Conservation (phyloP, 2,113 vertebrate genomes). For the Varanus komodoensis region DNA sequence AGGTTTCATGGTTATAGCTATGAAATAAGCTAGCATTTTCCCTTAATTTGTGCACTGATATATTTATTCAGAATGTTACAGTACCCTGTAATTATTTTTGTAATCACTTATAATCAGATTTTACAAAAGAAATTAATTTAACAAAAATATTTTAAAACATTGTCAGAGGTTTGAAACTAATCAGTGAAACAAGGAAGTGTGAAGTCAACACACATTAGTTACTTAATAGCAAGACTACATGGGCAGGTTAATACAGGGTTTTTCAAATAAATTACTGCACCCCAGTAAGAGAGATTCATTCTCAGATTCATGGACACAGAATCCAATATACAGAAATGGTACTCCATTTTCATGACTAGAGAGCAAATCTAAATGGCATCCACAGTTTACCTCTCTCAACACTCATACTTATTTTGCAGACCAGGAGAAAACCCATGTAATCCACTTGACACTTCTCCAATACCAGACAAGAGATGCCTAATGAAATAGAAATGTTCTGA, state of each 20-base stretch:
- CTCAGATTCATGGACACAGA: constrained; percentile 22
- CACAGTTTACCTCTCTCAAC: constrained; percentile 14
- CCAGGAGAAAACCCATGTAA: background rate
- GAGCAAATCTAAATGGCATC: background rate
- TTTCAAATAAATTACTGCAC: constrained; percentile 31
- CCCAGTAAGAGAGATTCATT: background rate
- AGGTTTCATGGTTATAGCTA: constrained; percentile 12
- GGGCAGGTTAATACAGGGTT: constrained; percentile 33
- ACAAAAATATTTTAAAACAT: constrained; percentile 22
- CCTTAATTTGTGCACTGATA: constrained; percentile 13
- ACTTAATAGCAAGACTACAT: constrained; percentile 32
- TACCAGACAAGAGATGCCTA: background rate
- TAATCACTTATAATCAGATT: background rate
- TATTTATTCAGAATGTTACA: background rate
- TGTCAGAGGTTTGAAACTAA: constrained; percentile 28
- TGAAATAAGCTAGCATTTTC: background rate
- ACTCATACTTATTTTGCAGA: background rate
- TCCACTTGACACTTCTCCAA: background rate
- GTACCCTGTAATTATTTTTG: background rate
- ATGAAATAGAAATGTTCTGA: background rate
- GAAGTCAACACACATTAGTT: constrained; percentile 19
- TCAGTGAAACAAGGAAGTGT: constrained; percentile 29
- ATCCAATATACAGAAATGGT: background rate
- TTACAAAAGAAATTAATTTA: background rate
- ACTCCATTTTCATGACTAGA: constrained; percentile 21